These are phyloP conservation scores for Esox lucius DNA, from an alignment of 2,797 vertebrate genomes.

Conservation along the genomic window DNA sequence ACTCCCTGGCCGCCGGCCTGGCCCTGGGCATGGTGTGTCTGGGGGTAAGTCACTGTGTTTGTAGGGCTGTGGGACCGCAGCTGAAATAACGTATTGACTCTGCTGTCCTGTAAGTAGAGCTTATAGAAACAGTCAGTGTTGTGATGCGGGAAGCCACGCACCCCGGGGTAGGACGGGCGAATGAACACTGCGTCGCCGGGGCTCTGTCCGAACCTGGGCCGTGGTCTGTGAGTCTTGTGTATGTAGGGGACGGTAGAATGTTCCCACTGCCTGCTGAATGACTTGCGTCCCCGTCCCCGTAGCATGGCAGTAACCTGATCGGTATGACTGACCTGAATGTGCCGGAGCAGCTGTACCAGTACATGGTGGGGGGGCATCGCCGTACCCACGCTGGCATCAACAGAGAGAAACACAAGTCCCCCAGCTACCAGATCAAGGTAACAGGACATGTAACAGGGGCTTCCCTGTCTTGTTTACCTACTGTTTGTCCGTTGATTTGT, in stretches of 20 bases:
- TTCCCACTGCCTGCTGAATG: too few species aligned
- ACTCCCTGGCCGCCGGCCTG: slow-evolving; percentile 92
- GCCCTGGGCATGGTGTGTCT: slow-evolving; percentile 99
- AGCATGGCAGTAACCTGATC: slow-evolving; percentile 98
- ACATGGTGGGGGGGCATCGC: slow-evolving; percentile 97
- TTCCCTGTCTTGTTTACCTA: not conserved
- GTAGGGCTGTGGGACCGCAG: not conserved
- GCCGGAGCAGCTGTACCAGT: slow-evolving; percentile 97
- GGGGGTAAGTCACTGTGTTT: slow-evolving; percentile 74
- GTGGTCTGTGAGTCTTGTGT: too few species aligned
- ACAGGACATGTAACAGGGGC: not conserved
- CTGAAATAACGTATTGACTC: not conserved
- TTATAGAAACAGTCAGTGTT: not conserved
- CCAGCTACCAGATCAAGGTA: slow-evolving; percentile 98
- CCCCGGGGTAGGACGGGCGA: not conserved
- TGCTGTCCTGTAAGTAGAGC: not conserved
- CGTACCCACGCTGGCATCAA: slow-evolving; percentile 87
- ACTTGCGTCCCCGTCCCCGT: not conserved
- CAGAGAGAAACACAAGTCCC: slow-evolving; percentile 96
- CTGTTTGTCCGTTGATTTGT: not conserved
- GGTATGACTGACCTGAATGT: slow-evolving; percentile 98
- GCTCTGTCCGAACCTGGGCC: not conserved
- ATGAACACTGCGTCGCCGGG: not conserved
- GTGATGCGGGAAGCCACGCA: not conserved
- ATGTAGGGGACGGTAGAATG: too few species aligned